Evolutionary conservation across 2,113 vertebrate species (phyloP).

Genomic region (Parus major): DNA sequence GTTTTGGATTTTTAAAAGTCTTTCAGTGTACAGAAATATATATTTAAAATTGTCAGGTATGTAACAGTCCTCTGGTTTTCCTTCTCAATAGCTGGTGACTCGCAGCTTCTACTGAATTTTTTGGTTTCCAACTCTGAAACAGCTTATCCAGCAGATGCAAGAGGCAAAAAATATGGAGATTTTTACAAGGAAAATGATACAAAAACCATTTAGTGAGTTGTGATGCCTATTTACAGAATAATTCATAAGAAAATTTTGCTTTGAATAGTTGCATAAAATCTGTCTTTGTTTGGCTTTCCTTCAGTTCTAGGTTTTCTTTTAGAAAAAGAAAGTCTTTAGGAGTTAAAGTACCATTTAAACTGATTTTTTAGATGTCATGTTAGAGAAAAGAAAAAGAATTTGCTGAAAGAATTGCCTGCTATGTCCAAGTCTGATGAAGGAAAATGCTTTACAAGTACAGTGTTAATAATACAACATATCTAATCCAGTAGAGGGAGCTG

Average conservation of each 20-base stretch:
- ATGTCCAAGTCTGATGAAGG: not conserved
- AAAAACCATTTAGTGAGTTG: not conserved
- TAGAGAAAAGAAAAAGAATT: not conserved
- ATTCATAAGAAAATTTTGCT: not conserved
- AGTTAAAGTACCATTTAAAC: not conserved
- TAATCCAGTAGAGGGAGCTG: constrained; percentile 60
- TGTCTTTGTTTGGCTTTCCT: not conserved
- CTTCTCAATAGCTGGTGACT: not conserved
- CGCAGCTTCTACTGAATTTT: not conserved
- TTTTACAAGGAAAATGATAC: not conserved
- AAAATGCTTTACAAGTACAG: not conserved
- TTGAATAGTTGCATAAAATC: not conserved
- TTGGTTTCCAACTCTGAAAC: not conserved
- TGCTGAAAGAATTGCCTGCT: not conserved
- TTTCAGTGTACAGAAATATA: not conserved
- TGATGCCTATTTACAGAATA: not conserved
- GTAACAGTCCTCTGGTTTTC: not conserved
- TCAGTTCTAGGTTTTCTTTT: not conserved
- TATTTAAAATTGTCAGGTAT: not conserved
- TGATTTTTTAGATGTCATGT: not conserved
- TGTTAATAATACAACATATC: not conserved
- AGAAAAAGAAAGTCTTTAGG: not conserved
- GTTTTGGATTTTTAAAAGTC: not conserved
- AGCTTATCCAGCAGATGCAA: not conserved
- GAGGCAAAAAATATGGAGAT: not conserved